phyloP scores from a whole-genome alignment of 2,797 vertebrate genomes.

The Pelodytes ibericus region DNA sequence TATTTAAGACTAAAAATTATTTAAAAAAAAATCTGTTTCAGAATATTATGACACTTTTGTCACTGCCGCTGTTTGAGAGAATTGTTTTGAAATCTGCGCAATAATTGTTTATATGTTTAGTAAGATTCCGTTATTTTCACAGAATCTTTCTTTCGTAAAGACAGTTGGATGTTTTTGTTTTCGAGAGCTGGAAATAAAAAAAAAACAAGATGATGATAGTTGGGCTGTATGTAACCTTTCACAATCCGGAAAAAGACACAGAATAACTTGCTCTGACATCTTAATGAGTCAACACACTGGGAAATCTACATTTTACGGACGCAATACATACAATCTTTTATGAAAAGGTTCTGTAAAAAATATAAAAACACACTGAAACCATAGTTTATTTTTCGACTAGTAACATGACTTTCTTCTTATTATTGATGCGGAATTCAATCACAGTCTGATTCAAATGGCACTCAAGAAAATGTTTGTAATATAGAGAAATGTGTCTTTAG shows the following conservation, averaged over 20 bases:
- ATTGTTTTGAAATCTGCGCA: too few relatives aligned
- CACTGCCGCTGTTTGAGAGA: too few relatives aligned
- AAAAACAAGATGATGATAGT: not conserved
- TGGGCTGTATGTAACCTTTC: conserved; percentile 4
- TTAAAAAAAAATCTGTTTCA: too few relatives aligned
- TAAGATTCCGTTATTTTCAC: not conserved
- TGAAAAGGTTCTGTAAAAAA: conserved; percentile 54
- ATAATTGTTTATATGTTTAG: too few relatives aligned
- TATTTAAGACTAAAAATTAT: too few relatives aligned
- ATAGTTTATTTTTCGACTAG: conserved; percentile 19
- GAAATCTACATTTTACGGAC: conserved; percentile 58
- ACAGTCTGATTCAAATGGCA: conserved; percentile 37
- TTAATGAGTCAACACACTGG: conserved; percentile 41
- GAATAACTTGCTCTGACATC: conserved; percentile 24
- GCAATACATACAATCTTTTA: not conserved
- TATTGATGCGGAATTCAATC: conserved; percentile 46
- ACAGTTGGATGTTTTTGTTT: not conserved
- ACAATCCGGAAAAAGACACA: conserved; percentile 46
- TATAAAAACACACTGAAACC: too few relatives aligned
- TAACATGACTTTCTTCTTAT: conserved; percentile 43
- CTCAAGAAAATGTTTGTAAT: conserved; percentile 55
- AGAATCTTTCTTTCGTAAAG: not conserved
- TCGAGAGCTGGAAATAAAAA: not conserved
- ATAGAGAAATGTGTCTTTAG: not conserved
- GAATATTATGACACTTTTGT: too few relatives aligned